Evolutionary conservation across 2,113 vertebrate species (phyloP).

Genomic region (Numenius arquata): DNA sequence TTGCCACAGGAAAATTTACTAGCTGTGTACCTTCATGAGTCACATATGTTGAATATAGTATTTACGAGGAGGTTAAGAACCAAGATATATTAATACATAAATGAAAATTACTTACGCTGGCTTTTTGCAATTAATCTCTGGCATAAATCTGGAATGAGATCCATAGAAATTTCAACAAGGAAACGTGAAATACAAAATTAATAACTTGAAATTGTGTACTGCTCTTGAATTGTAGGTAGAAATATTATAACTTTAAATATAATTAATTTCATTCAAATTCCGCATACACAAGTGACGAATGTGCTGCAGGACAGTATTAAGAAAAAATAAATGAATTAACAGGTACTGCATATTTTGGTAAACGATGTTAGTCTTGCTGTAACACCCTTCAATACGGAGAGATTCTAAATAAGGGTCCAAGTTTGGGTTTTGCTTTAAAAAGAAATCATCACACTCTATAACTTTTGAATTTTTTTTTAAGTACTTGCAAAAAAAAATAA

Average conservation of each 20-base stretch:
- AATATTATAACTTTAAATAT: constrained; percentile 38
- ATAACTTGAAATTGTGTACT: constrained; percentile 11
- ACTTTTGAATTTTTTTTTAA: background rate
- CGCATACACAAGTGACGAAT: background rate
- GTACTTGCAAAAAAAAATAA: background rate
- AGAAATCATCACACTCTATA: background rate
- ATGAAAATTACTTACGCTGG: constrained; percentile 51
- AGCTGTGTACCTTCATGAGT: constrained; percentile 55
- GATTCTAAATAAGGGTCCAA: background rate
- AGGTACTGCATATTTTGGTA: background rate
- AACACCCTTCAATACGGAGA: background rate
- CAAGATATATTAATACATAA: constrained; percentile 51
- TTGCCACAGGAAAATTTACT: constrained; percentile 64
- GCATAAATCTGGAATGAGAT: constrained; percentile 44
- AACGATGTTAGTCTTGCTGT: background rate
- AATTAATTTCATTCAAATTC: constrained; percentile 52
- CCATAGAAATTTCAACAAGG: constrained; percentile 7
- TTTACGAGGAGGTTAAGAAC: constrained; percentile 60
- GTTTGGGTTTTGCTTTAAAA: background rate
- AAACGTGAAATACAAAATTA: constrained; percentile 53
- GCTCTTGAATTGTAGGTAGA: constrained; percentile 51
- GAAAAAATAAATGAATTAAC: constrained; percentile 15
- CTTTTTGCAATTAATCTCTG: constrained; percentile 48
- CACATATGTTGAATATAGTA: constrained; percentile 60
- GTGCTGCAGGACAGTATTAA: background rate